Evolutionary conservation across 2,888 invertebrate genomes (phyloP).

Genomic region (Pterostichus niger): DNA sequence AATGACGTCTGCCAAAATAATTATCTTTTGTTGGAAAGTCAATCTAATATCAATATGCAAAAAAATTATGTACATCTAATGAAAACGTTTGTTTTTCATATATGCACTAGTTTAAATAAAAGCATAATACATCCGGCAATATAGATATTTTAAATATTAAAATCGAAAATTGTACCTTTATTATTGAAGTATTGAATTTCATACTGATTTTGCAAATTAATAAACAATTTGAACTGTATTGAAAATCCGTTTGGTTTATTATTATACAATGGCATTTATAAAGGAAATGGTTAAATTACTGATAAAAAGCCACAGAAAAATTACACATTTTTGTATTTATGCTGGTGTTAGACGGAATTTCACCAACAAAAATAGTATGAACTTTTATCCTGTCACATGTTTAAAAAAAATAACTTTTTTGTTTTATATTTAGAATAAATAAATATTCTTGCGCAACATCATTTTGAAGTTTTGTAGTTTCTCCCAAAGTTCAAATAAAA

Average conservation of each 20-base stretch:
- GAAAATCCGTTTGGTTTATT: background rate
- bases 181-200: too few species aligned
- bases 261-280: constrained; percentile 29
- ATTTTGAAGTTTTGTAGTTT: background rate
- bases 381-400: constrained; percentile 42
- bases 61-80: too few species aligned
- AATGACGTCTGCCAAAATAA: too few species aligned
- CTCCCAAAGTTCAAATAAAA: background rate
- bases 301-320: constrained; percentile 49
- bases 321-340: constrained; percentile 7
- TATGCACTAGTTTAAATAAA: too few species aligned
- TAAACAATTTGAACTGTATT: background rate
- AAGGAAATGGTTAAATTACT: constrained; percentile 38
- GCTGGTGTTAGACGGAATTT: background rate
- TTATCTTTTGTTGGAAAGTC: too few species aligned
- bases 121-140: too few species aligned
- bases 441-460: background rate
- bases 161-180: background rate
- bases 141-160: background rate
- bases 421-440: constrained; percentile 1
- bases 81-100: too few species aligned
- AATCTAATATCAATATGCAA: too few species aligned
- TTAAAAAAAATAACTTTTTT: background rate
- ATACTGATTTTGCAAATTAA: background rate
- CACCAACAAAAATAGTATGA: constrained; percentile 5